Conservation (phyloP, 1,140 invertebrate genomes). For the Ridgeia piscesae region DNA sequence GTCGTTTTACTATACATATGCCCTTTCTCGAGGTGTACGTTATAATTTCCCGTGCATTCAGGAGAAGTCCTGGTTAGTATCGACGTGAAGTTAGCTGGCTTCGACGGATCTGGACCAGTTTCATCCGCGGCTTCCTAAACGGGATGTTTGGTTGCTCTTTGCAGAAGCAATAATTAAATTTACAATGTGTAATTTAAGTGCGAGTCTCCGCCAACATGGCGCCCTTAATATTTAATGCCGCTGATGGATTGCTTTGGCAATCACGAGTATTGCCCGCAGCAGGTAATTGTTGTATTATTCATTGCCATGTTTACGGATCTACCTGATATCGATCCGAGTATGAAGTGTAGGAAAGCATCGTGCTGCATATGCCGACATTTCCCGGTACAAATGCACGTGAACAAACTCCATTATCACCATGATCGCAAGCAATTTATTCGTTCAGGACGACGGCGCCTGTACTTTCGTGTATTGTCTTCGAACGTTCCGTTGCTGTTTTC, state of each 20-base stretch:
- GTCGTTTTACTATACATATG: no score
- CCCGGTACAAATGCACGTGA: not conserved
- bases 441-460: not conserved
- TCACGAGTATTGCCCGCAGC: not conserved
- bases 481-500: not conserved
- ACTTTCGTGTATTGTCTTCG: not conserved
- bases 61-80: no score
- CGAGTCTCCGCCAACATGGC: not conserved
- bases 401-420: not conserved
- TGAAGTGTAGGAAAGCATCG: not conserved
- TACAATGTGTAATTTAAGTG: not conserved
- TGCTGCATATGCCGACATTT: not conserved
- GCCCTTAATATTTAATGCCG: not conserved
- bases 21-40: no score
- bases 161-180: not conserved
- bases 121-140: not conserved
- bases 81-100: not conserved
- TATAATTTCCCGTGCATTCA: no score
- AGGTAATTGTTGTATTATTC: conserved; percentile 1
- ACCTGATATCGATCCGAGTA: not conserved
- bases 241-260: not conserved
- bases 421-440: not conserved
- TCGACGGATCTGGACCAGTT: not conserved
- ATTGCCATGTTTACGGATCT: not conserved
- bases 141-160: not conserved